A percentile compares a stretch with the other conserved stretches of the same genome.
These are phyloP conservation scores for Netelia virgata DNA, from an alignment of 2,888 invertebrate species.

Conservation along the genomic window DNA sequence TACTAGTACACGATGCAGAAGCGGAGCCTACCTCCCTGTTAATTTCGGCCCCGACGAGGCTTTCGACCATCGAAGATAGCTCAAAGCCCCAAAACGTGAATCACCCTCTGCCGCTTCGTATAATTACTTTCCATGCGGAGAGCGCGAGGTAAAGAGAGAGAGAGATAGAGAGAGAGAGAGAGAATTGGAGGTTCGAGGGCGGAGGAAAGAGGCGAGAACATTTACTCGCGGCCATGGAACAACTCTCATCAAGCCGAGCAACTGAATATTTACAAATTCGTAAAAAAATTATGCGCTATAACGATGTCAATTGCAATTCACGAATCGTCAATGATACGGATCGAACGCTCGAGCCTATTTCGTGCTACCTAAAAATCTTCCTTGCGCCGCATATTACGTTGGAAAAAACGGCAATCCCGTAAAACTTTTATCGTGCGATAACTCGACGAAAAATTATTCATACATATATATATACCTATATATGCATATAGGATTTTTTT, in stretches of 20 bases:
- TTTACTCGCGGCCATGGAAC: slow-evolving; percentile 31
- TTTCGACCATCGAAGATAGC: slow-evolving; percentile 65
- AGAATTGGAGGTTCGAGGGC: neutral
- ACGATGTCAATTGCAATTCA: neutral
- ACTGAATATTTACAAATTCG: slow-evolving; percentile 23
- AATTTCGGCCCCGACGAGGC: slow-evolving; percentile 61
- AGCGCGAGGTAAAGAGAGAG: slow-evolving; percentile 9
- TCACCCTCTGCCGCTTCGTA: slow-evolving; percentile 63
- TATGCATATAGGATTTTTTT: too few species aligned
- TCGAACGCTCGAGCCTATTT: too few species aligned
- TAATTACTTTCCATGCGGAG: slow-evolving; percentile 64
- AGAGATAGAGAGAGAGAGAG: slow-evolving; percentile 8
- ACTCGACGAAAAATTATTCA: too few species aligned
- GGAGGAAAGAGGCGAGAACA: neutral
- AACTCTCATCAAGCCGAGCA: slow-evolving; percentile 33
- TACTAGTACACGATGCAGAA: neutral
- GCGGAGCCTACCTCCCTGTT: slow-evolving; percentile 63
- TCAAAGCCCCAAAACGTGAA: slow-evolving; percentile 65
- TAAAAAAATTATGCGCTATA: neutral
- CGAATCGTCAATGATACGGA: neutral
- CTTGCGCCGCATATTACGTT: too few species aligned
- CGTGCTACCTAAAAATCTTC: too few species aligned
- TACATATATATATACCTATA: too few species aligned
- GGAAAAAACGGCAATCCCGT: too few species aligned
- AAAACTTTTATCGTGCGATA: too few species aligned